Conservation (phyloP, 2,888 invertebrate species). For the Patella ulyssiponensis region DNA sequence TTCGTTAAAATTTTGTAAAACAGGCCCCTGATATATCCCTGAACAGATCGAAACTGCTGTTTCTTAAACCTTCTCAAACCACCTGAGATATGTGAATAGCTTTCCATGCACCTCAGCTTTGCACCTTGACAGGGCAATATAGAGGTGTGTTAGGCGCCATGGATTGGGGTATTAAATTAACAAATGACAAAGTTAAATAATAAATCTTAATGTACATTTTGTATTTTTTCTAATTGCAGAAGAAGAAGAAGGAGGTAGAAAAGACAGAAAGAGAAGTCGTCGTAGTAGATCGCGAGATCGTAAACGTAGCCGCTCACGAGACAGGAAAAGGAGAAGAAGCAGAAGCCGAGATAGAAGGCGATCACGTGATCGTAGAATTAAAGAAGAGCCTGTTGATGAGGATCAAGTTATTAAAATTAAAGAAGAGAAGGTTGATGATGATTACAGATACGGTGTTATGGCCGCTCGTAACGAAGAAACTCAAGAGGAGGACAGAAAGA, state of each 20-base stretch:
- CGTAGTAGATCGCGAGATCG: constrained; percentile 54
- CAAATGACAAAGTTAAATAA: too few species aligned
- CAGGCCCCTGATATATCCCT: too few species aligned
- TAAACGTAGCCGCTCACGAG: constrained; percentile 48
- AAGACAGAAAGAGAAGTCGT: constrained; percentile 35
- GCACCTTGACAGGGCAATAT: too few species aligned
- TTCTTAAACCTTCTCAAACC: too few species aligned
- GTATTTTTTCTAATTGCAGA: constrained; percentile 6
- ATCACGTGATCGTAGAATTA: constrained; percentile 43
- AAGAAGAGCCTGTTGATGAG: constrained; percentile 30
- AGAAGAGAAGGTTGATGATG: constrained; percentile 39
- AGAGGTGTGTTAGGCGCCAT: too few species aligned
- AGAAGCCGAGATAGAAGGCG: constrained; percentile 50
- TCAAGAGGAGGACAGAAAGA: not conserved
- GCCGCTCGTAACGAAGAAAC: not conserved
- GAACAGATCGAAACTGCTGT: too few species aligned
- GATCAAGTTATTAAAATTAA: constrained; percentile 31
- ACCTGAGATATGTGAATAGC: too few species aligned
- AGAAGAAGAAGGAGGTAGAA: constrained; percentile 24
- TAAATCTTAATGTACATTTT: not conserved
- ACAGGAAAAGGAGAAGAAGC: constrained; percentile 49
- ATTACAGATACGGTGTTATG: constrained; percentile 17
- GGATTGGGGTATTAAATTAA: too few species aligned
- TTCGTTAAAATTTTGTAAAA: too few species aligned
- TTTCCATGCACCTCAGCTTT: too few species aligned